Evolutionary conservation across 2,797 vertebrate genomes (phyloP).

Genomic region (Ctenopoma kingsleyae): DNA sequence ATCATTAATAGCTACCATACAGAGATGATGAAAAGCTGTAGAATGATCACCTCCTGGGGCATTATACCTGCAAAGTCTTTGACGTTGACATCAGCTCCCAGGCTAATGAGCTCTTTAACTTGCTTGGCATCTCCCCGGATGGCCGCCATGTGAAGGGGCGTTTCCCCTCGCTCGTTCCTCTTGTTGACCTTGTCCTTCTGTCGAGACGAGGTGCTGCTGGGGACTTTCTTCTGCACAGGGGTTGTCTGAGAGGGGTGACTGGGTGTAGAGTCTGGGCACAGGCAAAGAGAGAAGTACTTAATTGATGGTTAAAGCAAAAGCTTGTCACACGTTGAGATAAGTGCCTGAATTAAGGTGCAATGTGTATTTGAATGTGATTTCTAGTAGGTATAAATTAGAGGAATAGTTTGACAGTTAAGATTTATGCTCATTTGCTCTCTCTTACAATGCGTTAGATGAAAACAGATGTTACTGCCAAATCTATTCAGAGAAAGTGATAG

Average conservation of each 20-base stretch:
- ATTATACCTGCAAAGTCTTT: conserved; percentile 98
- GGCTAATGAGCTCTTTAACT: conserved; percentile 96
- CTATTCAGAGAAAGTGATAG: no score
- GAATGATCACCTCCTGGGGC: conserved; percentile 7
- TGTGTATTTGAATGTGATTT: neutral
- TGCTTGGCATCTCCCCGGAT: conserved; percentile 97
- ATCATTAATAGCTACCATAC: conserved; percentile 20
- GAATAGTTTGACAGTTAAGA: neutral
- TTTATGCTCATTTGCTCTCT: neutral
- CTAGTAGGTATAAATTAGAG: neutral
- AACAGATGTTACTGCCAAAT: no score
- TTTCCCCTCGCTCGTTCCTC: conserved; percentile 97
- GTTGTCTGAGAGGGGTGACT: conserved; percentile 94
- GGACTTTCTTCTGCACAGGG: conserved; percentile 93
- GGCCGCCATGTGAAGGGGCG: conserved; percentile 97
- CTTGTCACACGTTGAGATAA: conserved; percentile 12
- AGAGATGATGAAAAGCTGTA: conserved; percentile 32
- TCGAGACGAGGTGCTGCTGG: conserved; percentile 91
- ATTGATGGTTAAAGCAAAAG: conserved; percentile 22
- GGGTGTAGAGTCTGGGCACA: conserved; percentile 90
- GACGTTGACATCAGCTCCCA: conserved; percentile 98
- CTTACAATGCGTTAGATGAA: neutral
- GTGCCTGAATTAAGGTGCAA: neutral
- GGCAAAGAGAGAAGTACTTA: conserved; percentile 19
- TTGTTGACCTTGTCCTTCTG: conserved; percentile 99